Percentiles rank a stretch among this genome's conserved stretches.
These are phyloP conservation scores for Junco hyemalis DNA, from an alignment of 2,113 vertebrate species.

Conservation along the genomic window DNA sequence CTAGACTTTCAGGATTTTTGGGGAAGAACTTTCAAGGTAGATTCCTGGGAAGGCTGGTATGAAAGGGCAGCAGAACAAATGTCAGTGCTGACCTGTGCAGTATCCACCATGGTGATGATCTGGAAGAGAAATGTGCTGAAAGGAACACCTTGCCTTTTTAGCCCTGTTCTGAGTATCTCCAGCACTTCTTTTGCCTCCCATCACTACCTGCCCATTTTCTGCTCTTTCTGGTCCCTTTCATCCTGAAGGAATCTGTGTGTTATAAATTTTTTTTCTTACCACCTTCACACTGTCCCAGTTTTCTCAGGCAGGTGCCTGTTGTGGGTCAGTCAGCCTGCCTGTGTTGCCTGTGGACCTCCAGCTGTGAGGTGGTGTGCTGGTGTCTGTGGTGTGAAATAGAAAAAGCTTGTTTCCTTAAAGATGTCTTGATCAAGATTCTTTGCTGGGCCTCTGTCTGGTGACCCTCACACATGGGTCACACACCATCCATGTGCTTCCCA, in stretches of 20 bases:
- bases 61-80: neutral
- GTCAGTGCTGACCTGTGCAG: neutral
- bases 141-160: neutral
- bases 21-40: neutral
- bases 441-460: neutral
- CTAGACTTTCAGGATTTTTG: neutral
- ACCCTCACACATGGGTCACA: constrained; percentile 33
- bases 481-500: constrained; percentile 14
- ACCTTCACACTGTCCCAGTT: accelerated
- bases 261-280: neutral
- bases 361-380: neutral
- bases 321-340: neutral
- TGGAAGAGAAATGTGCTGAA: neutral
- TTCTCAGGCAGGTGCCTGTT: neutral
- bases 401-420: neutral
- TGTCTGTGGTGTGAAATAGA: neutral
- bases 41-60: neutral
- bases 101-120: neutral
- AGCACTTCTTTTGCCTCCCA: neutral
- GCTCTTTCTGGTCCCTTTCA: neutral
- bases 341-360: neutral
- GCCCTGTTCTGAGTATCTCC: neutral
- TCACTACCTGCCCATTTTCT: neutral
- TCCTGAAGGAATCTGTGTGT: neutral
- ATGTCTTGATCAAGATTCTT: neutral